Conservation (phyloP, 2,113 vertebrate genomes). For the Pitta sordida region DNA sequence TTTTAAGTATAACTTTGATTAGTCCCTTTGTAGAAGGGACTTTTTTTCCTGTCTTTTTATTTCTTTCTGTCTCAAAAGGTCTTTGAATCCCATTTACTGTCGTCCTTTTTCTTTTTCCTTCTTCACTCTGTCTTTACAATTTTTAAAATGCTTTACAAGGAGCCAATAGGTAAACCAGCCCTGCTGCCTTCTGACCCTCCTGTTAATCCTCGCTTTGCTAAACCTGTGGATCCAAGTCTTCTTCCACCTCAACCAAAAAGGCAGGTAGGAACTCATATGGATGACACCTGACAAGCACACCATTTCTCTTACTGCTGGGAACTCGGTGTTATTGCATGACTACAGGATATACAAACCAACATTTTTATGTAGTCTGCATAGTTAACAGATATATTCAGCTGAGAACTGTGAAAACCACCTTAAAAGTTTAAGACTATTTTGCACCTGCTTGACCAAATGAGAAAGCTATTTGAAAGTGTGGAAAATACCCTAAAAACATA, state of each 20-base stretch:
- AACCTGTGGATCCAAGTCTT: slow-evolving; percentile 69
- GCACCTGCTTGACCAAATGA: neutral
- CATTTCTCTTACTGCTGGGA: neutral
- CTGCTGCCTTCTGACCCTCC: slow-evolving; percentile 65
- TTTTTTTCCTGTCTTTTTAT: slow-evolving; percentile 46
- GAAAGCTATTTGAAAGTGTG: neutral
- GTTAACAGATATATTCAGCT: neutral
- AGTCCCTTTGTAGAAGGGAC: neutral
- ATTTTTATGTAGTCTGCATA: neutral
- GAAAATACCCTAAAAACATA: neutral
- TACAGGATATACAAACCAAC: neutral
- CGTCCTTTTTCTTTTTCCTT: neutral
- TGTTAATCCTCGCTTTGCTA: slow-evolving; percentile 73
- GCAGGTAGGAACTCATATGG: slow-evolving; percentile 81
- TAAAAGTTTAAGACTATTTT: neutral
- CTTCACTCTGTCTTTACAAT: neutral
- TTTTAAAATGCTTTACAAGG: slow-evolving; percentile 59
- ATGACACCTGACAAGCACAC: neutral
- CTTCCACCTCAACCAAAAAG: slow-evolving; percentile 76
- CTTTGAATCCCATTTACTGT: slow-evolving; percentile 54
- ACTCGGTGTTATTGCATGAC: neutral
- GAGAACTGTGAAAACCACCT: neutral
- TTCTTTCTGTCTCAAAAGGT: neutral
- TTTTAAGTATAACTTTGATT: neutral
- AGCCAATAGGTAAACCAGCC: slow-evolving; percentile 63